phyloP scores from a whole-genome alignment of 53 echinoderm and acorn worm genomes.

The Paelopatides confundens region DNA sequence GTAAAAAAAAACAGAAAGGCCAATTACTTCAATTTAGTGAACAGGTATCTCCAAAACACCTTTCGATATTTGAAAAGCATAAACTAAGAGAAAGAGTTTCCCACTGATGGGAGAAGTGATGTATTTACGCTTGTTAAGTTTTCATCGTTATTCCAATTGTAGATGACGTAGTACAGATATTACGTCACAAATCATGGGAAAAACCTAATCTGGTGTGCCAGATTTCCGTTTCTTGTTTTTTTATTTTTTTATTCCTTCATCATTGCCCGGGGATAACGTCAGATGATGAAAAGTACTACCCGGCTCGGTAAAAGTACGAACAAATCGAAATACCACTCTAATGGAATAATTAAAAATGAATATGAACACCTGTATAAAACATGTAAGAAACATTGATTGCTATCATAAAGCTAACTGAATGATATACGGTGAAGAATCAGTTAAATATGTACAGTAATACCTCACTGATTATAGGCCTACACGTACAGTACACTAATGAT shows the following conservation, averaged over 20 bases:
- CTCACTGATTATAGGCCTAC: too few relatives aligned
- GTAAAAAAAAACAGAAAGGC: constrained; percentile 16
- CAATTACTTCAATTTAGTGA: constrained; percentile 11
- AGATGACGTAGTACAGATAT: background rate
- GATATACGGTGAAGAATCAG: too few relatives aligned
- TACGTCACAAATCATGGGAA: constrained; percentile 16
- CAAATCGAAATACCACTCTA: background rate
- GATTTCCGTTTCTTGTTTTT: background rate
- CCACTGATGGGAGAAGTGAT: background rate
- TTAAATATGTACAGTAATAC: too few relatives aligned
- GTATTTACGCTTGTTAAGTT: background rate
- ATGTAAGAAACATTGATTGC: too few relatives aligned
- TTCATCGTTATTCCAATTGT: background rate
- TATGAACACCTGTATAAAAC: too few relatives aligned
- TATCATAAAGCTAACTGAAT: too few relatives aligned
- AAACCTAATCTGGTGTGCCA: background rate
- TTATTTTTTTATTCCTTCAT: background rate
- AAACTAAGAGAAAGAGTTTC: background rate
- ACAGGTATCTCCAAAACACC: background rate
- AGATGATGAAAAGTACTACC: too few relatives aligned
- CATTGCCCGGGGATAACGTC: background rate
- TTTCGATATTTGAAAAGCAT: constrained; percentile 32
- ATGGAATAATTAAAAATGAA: too few relatives aligned
- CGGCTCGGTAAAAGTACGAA: background rate
- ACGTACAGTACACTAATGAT: too few relatives aligned